Percentiles rank a stretch among this genome's conserved stretches.
These are phyloP conservation scores for Bufotes viridis DNA, from an alignment of 2,797 vertebrate species.

Conservation along the genomic window DNA sequence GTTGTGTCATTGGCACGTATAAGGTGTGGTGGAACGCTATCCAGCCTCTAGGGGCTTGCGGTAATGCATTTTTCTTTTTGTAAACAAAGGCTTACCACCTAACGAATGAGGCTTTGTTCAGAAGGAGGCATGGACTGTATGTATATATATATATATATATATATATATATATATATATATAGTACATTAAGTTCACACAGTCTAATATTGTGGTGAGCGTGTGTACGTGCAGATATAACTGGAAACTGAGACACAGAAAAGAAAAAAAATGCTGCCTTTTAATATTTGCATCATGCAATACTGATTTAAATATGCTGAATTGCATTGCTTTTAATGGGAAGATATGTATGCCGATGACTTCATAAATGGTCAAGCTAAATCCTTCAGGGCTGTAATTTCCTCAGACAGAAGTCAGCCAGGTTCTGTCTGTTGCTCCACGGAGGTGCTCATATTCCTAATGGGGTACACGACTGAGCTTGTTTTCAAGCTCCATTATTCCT, in stretches of 20 bases:
- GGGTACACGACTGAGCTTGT: conserved; percentile 73
- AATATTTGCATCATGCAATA: conserved; percentile 88
- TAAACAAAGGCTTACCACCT: conserved; percentile 88
- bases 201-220: conserved; percentile 72
- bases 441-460: conserved; percentile 77
- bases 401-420: conserved; percentile 75
- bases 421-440: conserved; percentile 75
- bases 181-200: conserved; percentile 77
- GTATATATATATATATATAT: conserved; percentile 9
- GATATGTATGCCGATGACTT: conserved; percentile 79
- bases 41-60: conserved; percentile 80
- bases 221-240: conserved; percentile 83
- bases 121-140: conserved; percentile 83
- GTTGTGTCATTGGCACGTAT: conserved; percentile 88
- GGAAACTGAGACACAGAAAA: conserved; percentile 79
- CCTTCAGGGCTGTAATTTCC: conserved; percentile 76
- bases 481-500: conserved; percentile 80
- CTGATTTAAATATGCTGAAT: conserved; percentile 84
- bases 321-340: conserved; percentile 81
- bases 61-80: conserved; percentile 74
- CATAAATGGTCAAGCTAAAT: conserved; percentile 73
- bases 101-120: conserved; percentile 78
- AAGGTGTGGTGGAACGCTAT: conserved; percentile 82
- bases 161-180: conserved; percentile 62
- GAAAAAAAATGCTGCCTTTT: conserved; percentile 82